Evolutionary conservation across 1,140 invertebrate genomes (phyloP), one percentile per base, ranked within the genome.

Genomic region (Dolichoris vasculosae): DNA sequence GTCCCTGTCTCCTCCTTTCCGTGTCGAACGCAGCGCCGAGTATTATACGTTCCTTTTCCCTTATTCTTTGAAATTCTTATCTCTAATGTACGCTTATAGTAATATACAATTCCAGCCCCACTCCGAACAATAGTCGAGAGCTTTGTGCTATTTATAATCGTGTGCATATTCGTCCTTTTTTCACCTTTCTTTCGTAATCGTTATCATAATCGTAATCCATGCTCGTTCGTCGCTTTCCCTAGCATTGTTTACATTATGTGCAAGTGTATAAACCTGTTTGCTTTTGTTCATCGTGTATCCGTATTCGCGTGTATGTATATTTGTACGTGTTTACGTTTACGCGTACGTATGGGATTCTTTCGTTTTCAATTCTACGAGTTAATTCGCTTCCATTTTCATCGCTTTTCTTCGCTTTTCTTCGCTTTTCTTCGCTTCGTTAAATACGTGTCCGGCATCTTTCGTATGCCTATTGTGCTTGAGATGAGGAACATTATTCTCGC

Each of bases 121-220:
- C 87, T 88, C 89, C 84, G 89, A 87, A 90, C 84, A 87, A 86
- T 87, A 81, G 86, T 90, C 86, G 86, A 88, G 89, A 91, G 90
- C 89, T 92, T 93, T 93, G 92, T 93, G 92, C 92, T 93, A 91
- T 93, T 90, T 93, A 92, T 92, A 92, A 91, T 92, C 89, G 89
- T 93, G 92, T 92, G 92, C 92, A 93, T 88, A 82, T 86, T 86
- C 89, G 48, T 64, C 30, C 13, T 59, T 76, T 26, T 40, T 43
- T 67, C 23, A 77, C n/a, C 13, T 46, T 63, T 75, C 38, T 78
- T 23, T 32, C 38, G 59, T 83, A 51, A 17, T 26, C 13, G 17
- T 48, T 71, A 67, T 43, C 1, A 35, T 67, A 46, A 30, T 67
- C 9, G 46, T 71, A 38, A 43, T 43, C 2, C 15, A 83, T 17